A percentile compares a stretch with the other conserved stretches of the same genome.
Evolutionary conservation across 2,797 vertebrate species (phyloP).

Genomic region (Acanthurus leucopareius): DNA sequence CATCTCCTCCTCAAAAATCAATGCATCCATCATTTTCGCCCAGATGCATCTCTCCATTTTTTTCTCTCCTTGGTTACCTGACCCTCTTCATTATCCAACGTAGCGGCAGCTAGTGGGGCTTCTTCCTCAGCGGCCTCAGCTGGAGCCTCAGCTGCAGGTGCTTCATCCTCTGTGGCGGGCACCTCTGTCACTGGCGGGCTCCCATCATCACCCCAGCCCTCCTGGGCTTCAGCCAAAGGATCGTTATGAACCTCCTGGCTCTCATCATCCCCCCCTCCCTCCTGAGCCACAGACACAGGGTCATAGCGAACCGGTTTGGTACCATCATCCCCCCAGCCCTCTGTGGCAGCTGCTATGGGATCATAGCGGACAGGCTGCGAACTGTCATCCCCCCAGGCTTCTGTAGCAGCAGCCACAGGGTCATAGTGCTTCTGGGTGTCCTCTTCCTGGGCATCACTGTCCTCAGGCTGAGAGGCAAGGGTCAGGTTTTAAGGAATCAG

Average conservation of each 20-base stretch:
- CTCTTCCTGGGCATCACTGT: constrained; percentile 77
- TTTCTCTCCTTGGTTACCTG: constrained; percentile 77
- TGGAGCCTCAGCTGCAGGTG: constrained; percentile 63
- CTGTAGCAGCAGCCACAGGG: constrained; percentile 73
- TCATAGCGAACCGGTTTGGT: constrained; percentile 66
- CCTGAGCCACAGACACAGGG: constrained; percentile 60
- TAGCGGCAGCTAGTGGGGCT: constrained; percentile 39
- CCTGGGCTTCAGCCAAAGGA: constrained; percentile 61
- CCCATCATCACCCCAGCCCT: constrained; percentile 66
- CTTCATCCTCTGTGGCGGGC: constrained; percentile 51
- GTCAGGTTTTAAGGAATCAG: constrained; percentile 73
- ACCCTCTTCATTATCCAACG: constrained; percentile 77
- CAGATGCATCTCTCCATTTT: constrained; percentile 77
- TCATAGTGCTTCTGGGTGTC: constrained; percentile 80
- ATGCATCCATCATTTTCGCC: constrained; percentile 77
- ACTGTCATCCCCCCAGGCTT: constrained; percentile 82
- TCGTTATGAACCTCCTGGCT: constrained; percentile 57
- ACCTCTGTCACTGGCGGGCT: constrained; percentile 58
- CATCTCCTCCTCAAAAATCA: constrained; percentile 61
- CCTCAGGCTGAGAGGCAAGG: constrained; percentile 86
- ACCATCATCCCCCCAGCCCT: constrained; percentile 84
- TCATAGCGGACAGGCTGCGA: constrained; percentile 70
- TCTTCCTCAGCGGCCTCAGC: constrained; percentile 65
- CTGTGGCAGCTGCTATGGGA: constrained; percentile 77
- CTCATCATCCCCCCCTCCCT: constrained; percentile 77